A percentile compares a stretch with the other conserved stretches of the same genome.
Conservation (phyloP, 1,140 invertebrate genomes). For the Chionoecetes opilio region DNA sequence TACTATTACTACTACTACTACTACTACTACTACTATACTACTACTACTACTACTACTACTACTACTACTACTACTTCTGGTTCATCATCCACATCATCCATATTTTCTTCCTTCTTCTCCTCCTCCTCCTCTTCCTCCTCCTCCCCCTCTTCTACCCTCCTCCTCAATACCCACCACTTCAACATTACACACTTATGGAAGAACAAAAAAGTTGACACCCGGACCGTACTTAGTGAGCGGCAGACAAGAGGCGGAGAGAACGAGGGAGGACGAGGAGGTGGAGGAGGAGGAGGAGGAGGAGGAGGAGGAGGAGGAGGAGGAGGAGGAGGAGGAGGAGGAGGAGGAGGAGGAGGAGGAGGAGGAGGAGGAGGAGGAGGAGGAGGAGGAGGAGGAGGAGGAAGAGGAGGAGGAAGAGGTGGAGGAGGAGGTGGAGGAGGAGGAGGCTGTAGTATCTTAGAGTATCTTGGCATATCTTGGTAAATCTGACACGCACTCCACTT, state of each 20-base stretch:
- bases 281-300: conserved; percentile 24
- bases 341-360: background rate
- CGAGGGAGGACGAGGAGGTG: conserved; percentile 12
- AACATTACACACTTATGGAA: background rate
- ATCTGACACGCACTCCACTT: conserved; percentile 72
- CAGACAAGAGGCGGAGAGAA: background rate
- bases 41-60: background rate
- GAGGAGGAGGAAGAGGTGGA: conserved; percentile 36
- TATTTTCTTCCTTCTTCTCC: too few relatives aligned
- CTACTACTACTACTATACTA: background rate
- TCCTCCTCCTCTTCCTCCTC: background rate
- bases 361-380: background rate
- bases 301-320: background rate
- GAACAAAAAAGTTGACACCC: background rate
- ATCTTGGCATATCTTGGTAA: conserved; percentile 43
- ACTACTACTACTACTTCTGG: background rate
- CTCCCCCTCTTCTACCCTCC: background rate
- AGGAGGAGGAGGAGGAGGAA: background rate
- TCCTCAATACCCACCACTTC: background rate
- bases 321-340: conserved; percentile 13
- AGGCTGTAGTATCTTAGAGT: background rate
- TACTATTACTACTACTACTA: background rate
- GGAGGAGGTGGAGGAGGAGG: background rate
- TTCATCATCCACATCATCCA: background rate
- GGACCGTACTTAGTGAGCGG: background rate